A percentile compares a stretch with the other conserved stretches of the same genome.
Evolutionary conservation across 2,797 vertebrate genomes (phyloP).

Genomic region (Scomberomorus guttatus): DNA sequence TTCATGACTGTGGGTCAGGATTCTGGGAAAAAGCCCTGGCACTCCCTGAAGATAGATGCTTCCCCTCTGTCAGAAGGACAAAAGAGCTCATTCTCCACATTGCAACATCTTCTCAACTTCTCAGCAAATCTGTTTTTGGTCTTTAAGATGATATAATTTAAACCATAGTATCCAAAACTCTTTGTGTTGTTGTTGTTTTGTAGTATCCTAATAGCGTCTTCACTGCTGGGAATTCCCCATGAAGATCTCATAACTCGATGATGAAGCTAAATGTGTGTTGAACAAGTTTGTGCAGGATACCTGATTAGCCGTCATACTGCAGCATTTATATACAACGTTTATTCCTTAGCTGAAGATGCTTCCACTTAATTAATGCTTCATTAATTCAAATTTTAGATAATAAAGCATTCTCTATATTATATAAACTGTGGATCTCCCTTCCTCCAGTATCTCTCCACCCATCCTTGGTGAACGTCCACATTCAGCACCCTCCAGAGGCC

Average conservation of each 20-base stretch:
- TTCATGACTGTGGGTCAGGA: conserved; percentile 70
- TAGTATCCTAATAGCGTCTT: conserved; percentile 48
- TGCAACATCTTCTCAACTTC: conserved; percentile 67
- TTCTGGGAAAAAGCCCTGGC: conserved; percentile 76
- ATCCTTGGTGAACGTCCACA: conserved; percentile 95
- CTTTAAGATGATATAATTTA: conserved; percentile 71
- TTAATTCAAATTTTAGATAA: conserved; percentile 33
- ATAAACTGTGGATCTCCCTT: conserved; percentile 50
- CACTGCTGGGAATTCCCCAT: conserved; percentile 54
- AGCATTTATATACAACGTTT: conserved; percentile 53
- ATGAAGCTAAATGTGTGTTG: conserved; percentile 53
- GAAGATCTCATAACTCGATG: conserved; percentile 45
- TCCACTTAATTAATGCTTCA: conserved; percentile 10
- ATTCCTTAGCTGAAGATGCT: conserved; percentile 47
- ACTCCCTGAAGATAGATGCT: conserved; percentile 76
- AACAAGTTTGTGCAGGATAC: conserved; percentile 50
- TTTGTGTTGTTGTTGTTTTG: conserved; percentile 64
- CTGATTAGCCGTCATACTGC: conserved; percentile 47
- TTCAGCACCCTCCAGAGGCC: conserved; percentile 93
- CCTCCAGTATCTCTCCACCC: conserved; percentile 90
- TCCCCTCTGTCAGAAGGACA: conserved; percentile 71
- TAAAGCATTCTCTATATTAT: conserved; percentile 50
- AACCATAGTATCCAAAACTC: conserved; percentile 54
- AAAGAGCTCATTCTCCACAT: conserved; percentile 70
- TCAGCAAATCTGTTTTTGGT: conserved; percentile 70